phyloP scores from a whole-genome alignment of 35 echinoderm and acorn worm species.

The Stichopus chloronotus region DNA sequence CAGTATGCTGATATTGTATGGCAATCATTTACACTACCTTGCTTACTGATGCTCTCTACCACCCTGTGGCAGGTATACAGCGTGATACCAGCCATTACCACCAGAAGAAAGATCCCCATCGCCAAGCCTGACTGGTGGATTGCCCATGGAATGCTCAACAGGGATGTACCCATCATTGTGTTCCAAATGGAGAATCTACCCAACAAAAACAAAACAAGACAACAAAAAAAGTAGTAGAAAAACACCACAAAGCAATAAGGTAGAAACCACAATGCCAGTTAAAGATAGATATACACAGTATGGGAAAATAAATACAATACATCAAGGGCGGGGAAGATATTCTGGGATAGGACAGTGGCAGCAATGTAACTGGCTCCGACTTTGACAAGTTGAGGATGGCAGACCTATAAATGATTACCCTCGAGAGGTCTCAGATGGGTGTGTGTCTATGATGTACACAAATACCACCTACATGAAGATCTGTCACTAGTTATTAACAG shows the following conservation, averaged over 20 bases:
- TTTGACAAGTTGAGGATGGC: too few species aligned
- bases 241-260: neutral
- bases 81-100: conserved; percentile 88
- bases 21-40: conserved; percentile 50
- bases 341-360: too few species aligned
- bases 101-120: conserved; percentile 77
- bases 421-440: too few species aligned
- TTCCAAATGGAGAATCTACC: conserved; percentile 99
- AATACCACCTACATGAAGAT: too few species aligned
- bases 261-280: neutral
- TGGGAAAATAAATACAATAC: neutral
- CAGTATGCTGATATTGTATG: too few species aligned
- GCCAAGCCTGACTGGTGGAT: conserved; percentile 93
- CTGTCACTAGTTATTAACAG: too few species aligned
- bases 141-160: conserved; percentile 99
- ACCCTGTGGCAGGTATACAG: conserved; percentile 98
- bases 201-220: neutral
- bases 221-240: neutral
- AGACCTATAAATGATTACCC: too few species aligned
- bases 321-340: neutral
- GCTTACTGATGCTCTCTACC: conserved; percentile 74
- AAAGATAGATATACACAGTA: neutral
- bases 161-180: conserved; percentile 99
- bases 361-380: too few species aligned
- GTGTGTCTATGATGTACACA: too few species aligned